These are phyloP conservation scores for Leistus spinibarbis DNA, from an alignment of 2,888 invertebrate species.

Conservation along the genomic window DNA sequence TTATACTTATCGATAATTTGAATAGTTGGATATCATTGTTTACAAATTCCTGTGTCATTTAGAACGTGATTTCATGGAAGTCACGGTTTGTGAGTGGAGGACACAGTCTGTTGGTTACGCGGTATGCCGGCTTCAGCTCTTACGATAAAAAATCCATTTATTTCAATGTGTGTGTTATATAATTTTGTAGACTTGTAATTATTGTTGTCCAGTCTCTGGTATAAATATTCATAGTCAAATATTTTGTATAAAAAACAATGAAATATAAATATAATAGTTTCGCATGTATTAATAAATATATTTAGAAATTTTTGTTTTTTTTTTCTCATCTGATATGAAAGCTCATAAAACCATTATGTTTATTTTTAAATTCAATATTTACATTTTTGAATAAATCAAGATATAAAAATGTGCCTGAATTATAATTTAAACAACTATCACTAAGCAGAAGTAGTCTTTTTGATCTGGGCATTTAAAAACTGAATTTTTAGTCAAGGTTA, in stretches of 20 bases:
- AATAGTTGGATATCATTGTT: constrained; percentile 11
- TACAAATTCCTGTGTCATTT: constrained; percentile 38
- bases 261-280: no score
- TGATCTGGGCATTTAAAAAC: background rate
- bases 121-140: constrained; percentile 46
- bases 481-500: no score
- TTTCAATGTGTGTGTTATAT: background rate
- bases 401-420: background rate
- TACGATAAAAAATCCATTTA: background rate
- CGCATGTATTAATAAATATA: background rate
- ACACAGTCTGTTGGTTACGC: constrained; percentile 51
- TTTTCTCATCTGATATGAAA: background rate
- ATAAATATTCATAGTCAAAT: background rate
- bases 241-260: no score
- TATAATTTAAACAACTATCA: background rate
- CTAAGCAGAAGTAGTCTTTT: background rate
- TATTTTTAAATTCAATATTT: constrained; percentile 12
- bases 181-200: background rate
- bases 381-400: constrained; percentile 19
- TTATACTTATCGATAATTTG: background rate
- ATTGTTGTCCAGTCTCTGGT: background rate
- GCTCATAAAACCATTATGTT: constrained; percentile 11
- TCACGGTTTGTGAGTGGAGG: constrained; percentile 49
- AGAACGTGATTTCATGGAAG: constrained; percentile 41
- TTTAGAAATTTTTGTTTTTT: constrained; percentile 12